These are phyloP conservation scores for Cataglyphis rosenhaueri DNA, from an alignment of 2,888 invertebrate genomes.

Conservation along the genomic window DNA sequence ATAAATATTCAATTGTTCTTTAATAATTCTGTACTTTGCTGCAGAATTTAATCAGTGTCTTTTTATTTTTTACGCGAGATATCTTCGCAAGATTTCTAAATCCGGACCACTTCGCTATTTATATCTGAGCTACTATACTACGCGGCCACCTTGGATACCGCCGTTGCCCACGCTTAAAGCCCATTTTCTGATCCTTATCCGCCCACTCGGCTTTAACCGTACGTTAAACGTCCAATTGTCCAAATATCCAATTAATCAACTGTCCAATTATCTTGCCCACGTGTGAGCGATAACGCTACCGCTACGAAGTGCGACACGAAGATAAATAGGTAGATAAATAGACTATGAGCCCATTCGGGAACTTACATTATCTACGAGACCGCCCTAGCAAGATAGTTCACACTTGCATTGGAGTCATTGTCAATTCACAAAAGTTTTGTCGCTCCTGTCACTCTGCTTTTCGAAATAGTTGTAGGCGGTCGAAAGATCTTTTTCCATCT, in stretches of 20 bases:
- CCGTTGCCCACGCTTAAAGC: background rate
- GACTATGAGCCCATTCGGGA: background rate
- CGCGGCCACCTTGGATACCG: background rate
- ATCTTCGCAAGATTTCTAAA: constrained; percentile 5
- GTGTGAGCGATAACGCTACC: constrained; percentile 8
- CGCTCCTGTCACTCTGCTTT: background rate
- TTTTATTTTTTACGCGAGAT: background rate
- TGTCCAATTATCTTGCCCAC: constrained; percentile 25
- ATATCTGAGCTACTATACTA: background rate
- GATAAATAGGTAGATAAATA: background rate
- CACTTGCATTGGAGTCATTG: background rate
- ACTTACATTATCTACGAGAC: background rate
- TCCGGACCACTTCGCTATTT: background rate
- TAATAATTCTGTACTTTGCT: background rate
- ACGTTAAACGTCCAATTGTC: constrained; percentile 30
- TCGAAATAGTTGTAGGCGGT: background rate
- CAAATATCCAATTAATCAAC: constrained; percentile 33
- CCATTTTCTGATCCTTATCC: background rate
- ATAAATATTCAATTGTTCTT: background rate
- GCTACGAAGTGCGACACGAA: background rate
- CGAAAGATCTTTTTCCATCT: background rate
- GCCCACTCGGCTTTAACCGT: constrained; percentile 6
- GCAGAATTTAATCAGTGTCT: background rate
- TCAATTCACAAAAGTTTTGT: background rate
- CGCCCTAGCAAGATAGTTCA: background rate